Conservation (phyloP, 2,797 vertebrate species). For the Numenius phaeopus region DNA sequence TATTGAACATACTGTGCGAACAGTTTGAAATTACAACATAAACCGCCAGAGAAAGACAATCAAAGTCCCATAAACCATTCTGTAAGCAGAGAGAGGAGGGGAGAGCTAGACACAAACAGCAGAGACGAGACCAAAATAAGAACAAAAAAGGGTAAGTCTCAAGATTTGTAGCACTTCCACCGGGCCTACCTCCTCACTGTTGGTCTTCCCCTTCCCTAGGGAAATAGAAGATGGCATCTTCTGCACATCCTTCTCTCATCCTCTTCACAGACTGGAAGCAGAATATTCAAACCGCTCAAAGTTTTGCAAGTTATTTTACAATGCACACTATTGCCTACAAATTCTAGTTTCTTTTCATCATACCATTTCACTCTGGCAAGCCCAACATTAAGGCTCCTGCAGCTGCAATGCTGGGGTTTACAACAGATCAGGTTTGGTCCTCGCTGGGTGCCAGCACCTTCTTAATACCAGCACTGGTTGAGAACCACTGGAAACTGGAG, state of each 20-base stretch:
- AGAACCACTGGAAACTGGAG: neutral
- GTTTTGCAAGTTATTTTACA: neutral
- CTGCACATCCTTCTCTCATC: neutral
- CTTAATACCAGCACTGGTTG: neutral
- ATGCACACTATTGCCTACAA: neutral
- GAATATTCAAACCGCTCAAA: neutral
- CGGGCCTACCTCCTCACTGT: neutral
- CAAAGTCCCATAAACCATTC: neutral
- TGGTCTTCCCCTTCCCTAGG: neutral
- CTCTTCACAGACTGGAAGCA: neutral
- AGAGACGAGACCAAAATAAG: neutral
- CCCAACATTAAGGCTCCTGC: neutral
- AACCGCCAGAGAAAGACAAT: neutral
- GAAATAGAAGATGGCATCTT: neutral
- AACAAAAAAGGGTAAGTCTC: neutral
- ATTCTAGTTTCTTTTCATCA: neutral
- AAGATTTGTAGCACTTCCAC: neutral
- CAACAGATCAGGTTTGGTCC: neutral
- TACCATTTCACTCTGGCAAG: accelerated
- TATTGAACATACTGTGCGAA: neutral
- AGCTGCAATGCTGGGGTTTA: accelerated
- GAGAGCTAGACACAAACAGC: neutral
- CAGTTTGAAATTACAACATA: neutral
- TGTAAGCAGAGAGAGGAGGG: neutral
- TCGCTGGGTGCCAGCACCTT: accelerated